Evolutionary conservation across 2,113 vertebrate genomes (phyloP).

Genomic region (Macrotis lagotis): DNA sequence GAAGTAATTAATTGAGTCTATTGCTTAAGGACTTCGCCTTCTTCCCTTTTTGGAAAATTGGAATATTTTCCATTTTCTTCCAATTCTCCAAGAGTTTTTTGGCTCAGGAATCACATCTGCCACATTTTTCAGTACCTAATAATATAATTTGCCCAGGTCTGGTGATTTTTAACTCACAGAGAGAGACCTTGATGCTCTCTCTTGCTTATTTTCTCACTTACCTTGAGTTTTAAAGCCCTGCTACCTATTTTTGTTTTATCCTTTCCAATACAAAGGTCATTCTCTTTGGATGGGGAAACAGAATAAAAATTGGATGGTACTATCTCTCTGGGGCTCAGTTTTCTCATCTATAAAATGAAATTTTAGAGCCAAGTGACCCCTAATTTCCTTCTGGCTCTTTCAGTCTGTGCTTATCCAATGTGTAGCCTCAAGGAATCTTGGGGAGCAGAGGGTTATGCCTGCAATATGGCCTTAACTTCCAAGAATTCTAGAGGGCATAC

Average conservation of each 20-base stretch:
- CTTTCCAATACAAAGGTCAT: background rate
- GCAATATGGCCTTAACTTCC: background rate
- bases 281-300: background rate
- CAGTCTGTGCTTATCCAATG: background rate
- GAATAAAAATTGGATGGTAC: background rate
- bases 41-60: background rate
- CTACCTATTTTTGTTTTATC: background rate
- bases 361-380: background rate
- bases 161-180: background rate
- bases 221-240: background rate
- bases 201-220: background rate
- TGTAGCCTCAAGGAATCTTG: background rate
- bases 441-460: background rate
- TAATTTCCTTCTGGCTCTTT: background rate
- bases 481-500: background rate
- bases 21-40: background rate
- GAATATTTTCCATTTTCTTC: background rate
- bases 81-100: background rate
- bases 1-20: no score
- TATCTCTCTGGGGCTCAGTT: background rate
- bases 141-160: background rate
- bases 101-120: background rate
- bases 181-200: background rate
- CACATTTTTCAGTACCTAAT: background rate
- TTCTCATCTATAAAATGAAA: background rate